Evolutionary conservation across 1,140 invertebrate genomes (phyloP).

Genomic region (Sweltsa coloradensis): DNA sequence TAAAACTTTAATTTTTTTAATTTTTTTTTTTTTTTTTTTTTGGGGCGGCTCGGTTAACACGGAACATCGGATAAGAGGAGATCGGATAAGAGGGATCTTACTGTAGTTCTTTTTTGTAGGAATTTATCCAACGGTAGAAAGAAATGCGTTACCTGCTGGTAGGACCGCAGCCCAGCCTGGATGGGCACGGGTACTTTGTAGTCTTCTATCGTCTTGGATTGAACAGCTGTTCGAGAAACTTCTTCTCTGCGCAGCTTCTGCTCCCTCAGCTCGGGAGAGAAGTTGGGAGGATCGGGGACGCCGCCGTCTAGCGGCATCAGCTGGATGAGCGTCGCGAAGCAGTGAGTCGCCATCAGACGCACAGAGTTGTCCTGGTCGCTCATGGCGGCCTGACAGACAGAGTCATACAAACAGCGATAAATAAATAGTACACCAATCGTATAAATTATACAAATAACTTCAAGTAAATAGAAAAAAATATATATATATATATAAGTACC

Average conservation of each 20-base stretch:
- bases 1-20: no score
- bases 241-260: slow-evolving; percentile 53
- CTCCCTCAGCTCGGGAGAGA: slow-evolving; percentile 34
- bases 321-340: slow-evolving; percentile 89
- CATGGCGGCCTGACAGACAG: slow-evolving; percentile 54
- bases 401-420: slow-evolving; percentile 11
- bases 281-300: slow-evolving; percentile 39
- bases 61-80: no score
- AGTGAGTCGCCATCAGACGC: slow-evolving; percentile 78
- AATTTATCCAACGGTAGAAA: no score
- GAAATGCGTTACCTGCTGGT: slow-evolving; percentile 63
- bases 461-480: not conserved
- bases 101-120: no score
- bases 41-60: no score
- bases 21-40: no score
- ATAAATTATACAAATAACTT: not conserved
- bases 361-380: slow-evolving; percentile 75
- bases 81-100: no score
- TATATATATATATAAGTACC: no score
- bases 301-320: slow-evolving; percentile 85
- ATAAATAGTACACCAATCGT: not conserved
- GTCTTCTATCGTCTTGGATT: slow-evolving; percentile 72
- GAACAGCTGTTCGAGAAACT: slow-evolving; percentile 83
- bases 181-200: slow-evolving; percentile 70
- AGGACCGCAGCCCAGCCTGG: slow-evolving; percentile 66